Evolutionary conservation across 1,140 invertebrate genomes (phyloP).

Genomic region (Papilio polytes): DNA sequence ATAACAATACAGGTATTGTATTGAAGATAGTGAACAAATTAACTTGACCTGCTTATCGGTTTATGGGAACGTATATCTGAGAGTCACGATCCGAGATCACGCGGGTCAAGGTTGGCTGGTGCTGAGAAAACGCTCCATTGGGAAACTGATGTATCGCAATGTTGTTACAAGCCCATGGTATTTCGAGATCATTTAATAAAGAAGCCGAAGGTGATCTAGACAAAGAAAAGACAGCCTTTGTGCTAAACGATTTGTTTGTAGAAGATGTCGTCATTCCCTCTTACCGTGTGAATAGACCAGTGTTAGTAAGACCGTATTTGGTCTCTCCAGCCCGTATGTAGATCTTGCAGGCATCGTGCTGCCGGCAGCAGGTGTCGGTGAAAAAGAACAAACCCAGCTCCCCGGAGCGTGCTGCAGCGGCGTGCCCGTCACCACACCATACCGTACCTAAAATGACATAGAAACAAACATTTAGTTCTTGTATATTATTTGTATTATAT

Average conservation of each 20-base stretch:
- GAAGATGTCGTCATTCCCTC: not conserved
- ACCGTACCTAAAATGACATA: conserved; percentile 84
- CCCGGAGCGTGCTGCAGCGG: conserved; percentile 84
- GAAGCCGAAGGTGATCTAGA: not conserved
- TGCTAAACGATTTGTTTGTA: not conserved
- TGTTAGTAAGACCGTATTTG: conserved; percentile 91
- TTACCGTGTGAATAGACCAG: conserved; percentile 83
- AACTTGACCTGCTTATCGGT: conserved; percentile 16
- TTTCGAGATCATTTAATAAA: conserved; percentile 2
- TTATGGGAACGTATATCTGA: conserved; percentile 18
- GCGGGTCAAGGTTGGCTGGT: conserved; percentile 8
- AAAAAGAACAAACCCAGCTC: conserved; percentile 90
- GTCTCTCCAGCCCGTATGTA: conserved; percentile 89
- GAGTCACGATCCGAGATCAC: conserved; percentile 6
- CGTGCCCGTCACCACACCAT: conserved; percentile 92
- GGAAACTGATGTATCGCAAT: conserved; percentile 16
- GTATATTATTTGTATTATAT: not conserved
- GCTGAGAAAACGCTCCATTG: conserved; percentile 20
- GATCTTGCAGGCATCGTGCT: conserved; percentile 90
- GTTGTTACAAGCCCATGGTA: not conserved
- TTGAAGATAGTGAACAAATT: conserved; percentile 23
- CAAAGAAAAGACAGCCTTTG: not conserved
- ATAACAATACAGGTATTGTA: not conserved
- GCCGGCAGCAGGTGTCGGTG: conserved; percentile 92
- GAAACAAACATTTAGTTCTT: not conserved